Percentiles rank a stretch among this genome's conserved stretches.
Evolutionary conservation across 2,888 invertebrate species (phyloP).

Genomic region (Lydus trimaculatus): DNA sequence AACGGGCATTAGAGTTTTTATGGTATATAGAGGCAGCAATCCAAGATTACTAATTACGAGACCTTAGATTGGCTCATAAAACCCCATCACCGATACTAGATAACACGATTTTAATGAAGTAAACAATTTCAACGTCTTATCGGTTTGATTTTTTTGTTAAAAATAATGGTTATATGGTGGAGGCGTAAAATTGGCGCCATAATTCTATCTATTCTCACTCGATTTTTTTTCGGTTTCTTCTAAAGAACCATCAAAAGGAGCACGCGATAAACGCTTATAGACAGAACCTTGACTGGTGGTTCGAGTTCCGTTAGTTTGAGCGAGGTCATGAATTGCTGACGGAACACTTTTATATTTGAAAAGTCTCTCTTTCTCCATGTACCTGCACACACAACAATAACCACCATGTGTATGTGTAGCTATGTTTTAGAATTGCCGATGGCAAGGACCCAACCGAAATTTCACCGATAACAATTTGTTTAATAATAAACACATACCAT

Average conservation of each 20-base stretch:
- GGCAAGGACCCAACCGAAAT: neutral
- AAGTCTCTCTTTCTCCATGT: neutral
- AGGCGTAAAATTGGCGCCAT: constrained; percentile 1
- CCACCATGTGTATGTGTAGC: no score
- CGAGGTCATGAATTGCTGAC: constrained; percentile 44
- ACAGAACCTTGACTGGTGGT: constrained; percentile 40
- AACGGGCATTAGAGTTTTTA: no score
- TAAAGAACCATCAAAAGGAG: neutral
- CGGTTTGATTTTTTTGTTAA: neutral
- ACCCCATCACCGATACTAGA: neutral
- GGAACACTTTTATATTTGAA: constrained; percentile 18
- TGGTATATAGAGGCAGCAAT: no score
- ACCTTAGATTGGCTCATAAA: no score
- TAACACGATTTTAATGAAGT: neutral
- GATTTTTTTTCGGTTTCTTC: neutral
- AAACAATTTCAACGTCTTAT: neutral
- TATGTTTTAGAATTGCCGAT: neutral
- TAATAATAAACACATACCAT: no score
- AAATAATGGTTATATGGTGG: neutral
- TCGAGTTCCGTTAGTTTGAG: constrained; percentile 46
- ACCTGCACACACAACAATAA: neutral
- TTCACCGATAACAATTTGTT: neutral
- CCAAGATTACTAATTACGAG: no score
- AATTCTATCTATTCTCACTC: neutral
- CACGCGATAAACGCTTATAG: constrained; percentile 26